phyloP scores from a whole-genome alignment of 2,888 invertebrate genomes.

The Phania funesta region DNA sequence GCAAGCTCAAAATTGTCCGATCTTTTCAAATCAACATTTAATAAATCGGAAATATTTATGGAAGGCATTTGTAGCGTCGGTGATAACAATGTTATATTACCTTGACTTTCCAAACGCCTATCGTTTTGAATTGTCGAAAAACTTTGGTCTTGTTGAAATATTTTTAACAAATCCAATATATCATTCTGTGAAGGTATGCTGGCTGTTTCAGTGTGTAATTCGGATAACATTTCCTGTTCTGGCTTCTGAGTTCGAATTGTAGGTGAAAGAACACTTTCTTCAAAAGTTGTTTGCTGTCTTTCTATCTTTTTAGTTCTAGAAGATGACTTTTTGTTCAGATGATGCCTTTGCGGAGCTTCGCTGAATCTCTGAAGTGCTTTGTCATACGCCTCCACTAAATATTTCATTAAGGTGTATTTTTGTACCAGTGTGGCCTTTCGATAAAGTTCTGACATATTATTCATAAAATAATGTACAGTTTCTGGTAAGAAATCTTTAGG shows the following conservation, averaged over 20 bases:
- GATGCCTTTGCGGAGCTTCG: not conserved
- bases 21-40: not conserved
- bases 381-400: conserved; percentile 68
- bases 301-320: not conserved
- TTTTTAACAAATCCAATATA: not conserved
- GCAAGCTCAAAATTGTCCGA: not conserved
- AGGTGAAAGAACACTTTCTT: not conserved
- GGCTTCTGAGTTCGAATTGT: not conserved
- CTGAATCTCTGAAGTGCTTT: conserved; percentile 17
- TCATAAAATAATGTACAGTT: conserved; percentile 69
- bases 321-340: not conserved
- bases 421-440: conserved; percentile 59
- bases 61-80: not conserved
- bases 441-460: conserved; percentile 48
- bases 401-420: conserved; percentile 68
- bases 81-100: not conserved
- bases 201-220: not conserved
- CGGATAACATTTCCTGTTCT: not conserved
- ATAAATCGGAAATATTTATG: conserved; percentile 36
- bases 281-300: not conserved
- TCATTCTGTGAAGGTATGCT: not conserved
- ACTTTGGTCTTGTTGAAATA: conserved; percentile 31
- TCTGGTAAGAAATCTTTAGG: conserved; percentile 69
- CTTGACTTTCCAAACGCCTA: not conserved
- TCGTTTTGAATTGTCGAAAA: not conserved